Evolutionary conservation across 2,888 invertebrate genomes (phyloP).

Genomic region (Amaurobius ferox): DNA sequence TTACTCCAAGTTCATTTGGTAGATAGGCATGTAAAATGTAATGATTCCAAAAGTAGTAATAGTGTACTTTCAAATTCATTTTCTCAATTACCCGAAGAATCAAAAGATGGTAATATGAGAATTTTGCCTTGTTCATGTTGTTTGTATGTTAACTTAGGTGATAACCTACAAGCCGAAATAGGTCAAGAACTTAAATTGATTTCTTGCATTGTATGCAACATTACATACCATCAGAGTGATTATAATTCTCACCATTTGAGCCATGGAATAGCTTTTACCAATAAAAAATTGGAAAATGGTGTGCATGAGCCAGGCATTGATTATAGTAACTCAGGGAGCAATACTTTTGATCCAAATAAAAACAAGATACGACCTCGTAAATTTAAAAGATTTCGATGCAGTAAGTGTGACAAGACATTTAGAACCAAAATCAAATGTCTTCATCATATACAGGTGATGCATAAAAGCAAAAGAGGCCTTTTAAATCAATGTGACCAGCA

Average conservation of each 20-base stretch:
- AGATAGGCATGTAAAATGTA: slow-evolving; percentile 77
- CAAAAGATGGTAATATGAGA: slow-evolving; percentile 31
- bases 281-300: slow-evolving; percentile 49
- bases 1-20: slow-evolving; percentile 79
- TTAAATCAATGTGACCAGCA: slow-evolving; percentile 34
- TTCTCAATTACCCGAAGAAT: slow-evolving; percentile 30
- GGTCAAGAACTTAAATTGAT: slow-evolving; percentile 41
- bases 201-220: slow-evolving; percentile 49
- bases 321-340: slow-evolving; percentile 41
- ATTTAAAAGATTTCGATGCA: slow-evolving; percentile 75
- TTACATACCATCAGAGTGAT: slow-evolving; percentile 53
- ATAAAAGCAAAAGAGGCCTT: slow-evolving; percentile 73
- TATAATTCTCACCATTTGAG: slow-evolving; percentile 62
- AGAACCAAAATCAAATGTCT: slow-evolving; percentile 76
- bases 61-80: slow-evolving; percentile 10
- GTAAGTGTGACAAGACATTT: slow-evolving; percentile 76
- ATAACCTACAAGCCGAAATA: slow-evolving; percentile 30
- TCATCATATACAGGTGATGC: slow-evolving; percentile 76
- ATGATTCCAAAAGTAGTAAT: slow-evolving; percentile 30
- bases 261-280: slow-evolving; percentile 41
- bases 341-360: slow-evolving; percentile 18
- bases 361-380: slow-evolving; percentile 56
- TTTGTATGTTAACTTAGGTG: slow-evolving; percentile 59
- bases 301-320: slow-evolving; percentile 30
- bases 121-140: slow-evolving; percentile 67